Conservation (phyloP, 2,888 invertebrate genomes). For the Orthosia cruda region DNA sequence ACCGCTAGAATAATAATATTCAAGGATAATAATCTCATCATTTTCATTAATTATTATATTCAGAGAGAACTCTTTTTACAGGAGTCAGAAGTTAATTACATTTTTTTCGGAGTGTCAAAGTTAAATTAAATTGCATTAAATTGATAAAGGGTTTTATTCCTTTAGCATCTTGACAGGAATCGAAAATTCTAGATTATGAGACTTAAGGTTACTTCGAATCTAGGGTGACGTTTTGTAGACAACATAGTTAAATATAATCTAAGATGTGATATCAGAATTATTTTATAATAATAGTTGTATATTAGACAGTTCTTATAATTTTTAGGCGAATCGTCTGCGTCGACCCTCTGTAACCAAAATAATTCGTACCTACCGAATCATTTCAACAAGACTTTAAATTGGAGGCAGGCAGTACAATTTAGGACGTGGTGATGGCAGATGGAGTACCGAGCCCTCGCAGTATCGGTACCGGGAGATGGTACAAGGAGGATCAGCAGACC, state of each 20-base stretch:
- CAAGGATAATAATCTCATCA: slow-evolving; percentile 23
- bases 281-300: not conserved
- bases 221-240: slow-evolving; percentile 1
- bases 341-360: no score
- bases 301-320: no score
- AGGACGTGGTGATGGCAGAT: no score
- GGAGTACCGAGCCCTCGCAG: no score
- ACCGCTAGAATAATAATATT: slow-evolving; percentile 22
- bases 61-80: slow-evolving; percentile 43
- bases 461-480: no score
- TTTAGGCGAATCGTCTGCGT: not conserved
- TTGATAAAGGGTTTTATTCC: slow-evolving; percentile 49
- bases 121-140: slow-evolving; percentile 43
- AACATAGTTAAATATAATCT: not conserved
- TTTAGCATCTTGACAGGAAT: slow-evolving; percentile 41
- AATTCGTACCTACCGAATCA: no score
- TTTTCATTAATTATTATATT: slow-evolving; percentile 46
- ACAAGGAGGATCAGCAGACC: no score
- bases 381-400: no score
- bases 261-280: not conserved
- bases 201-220: slow-evolving; percentile 20
- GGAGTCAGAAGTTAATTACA: slow-evolving; percentile 48
- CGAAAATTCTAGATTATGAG: slow-evolving; percentile 44
- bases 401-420: no score
- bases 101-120: slow-evolving; percentile 52